phyloP scores from a whole-genome alignment of 2,888 invertebrate genomes.

The Thymelicus lineola region DNA sequence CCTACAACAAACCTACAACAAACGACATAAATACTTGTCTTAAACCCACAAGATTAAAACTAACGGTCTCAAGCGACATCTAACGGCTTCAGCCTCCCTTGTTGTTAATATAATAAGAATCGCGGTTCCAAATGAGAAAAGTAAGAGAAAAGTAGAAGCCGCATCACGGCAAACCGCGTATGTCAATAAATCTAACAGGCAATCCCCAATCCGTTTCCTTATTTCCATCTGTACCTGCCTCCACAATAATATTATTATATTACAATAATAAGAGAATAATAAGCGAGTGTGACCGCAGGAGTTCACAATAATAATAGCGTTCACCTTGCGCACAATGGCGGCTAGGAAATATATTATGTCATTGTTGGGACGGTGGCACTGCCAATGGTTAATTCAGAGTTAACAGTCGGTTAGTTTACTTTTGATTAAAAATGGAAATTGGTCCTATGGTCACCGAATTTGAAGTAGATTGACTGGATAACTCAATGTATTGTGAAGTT shows the following conservation, averaged over 20 bases:
- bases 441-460: too few relatives aligned
- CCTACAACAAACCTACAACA: neutral
- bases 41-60: conserved; percentile 15
- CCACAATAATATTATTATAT: conserved; percentile 62
- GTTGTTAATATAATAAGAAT: conserved; percentile 18
- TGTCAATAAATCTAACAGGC: conserved; percentile 60
- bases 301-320: conserved; percentile 59
- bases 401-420: neutral
- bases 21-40: neutral
- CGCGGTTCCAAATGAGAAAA: conserved; percentile 41
- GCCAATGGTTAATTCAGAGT: neutral
- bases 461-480: too few relatives aligned
- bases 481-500: too few relatives aligned
- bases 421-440: neutral
- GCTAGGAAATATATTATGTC: conserved; percentile 66
- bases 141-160: conserved; percentile 44
- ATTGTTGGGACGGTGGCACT: conserved; percentile 50
- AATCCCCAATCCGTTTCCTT: conserved; percentile 66
- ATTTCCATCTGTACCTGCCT: conserved; percentile 59
- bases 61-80: conserved; percentile 19
- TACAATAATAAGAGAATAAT: conserved; percentile 63
- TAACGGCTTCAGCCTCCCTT: conserved; percentile 26
- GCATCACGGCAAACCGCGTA: conserved; percentile 54
- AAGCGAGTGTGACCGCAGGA: conserved; percentile 66
- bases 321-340: conserved; percentile 66